Base-by-base conservation (phyloP, 2,797 vertebrate species). In the Diceros bicornis region DNA sequence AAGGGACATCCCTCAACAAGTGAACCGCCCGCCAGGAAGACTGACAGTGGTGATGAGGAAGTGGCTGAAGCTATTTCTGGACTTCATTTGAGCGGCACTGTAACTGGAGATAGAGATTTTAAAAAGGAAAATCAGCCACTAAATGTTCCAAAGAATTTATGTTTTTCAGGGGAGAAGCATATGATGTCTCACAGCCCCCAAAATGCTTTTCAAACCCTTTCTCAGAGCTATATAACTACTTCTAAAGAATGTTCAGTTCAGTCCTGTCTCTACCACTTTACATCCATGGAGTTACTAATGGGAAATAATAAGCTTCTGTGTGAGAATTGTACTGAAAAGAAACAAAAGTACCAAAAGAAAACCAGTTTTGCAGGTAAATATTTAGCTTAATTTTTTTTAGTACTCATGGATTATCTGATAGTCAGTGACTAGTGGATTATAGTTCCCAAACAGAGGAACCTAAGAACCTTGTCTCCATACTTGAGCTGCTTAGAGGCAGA, bases 221-320 rank as follows among this genome's bases (percentile, higher is more conserved):
- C 99, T 85, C 99, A 99, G 96, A 99, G 99, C 97, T 99, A 99
- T 96, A 98, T 98, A 47, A 99, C 99, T n/a, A 99, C 99, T 98
- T 99, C 99, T 61, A 99, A 99, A 98, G 99, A 99, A 97, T 99
- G 99, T 98, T 99, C 99, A 7, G 98, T 99, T 89, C 99, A 99
- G 99, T 99, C 99, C 97, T 99, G 99, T 98, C 99, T 99, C 90
- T 99, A 99, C 98, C 99, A 99, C 98, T 99, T 99, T 98, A 99
- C 99, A 44, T 99, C 99, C n/a, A 98, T 99, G 94, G 99, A 99
- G 79, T 99, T 99, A 71, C 99, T 99, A 29, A 99, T 99, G 99
- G 99, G 99, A 69, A 99, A 99, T 98, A 99, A 99, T 98, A 99
- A 99, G 98, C 99, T 99, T 94, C 99, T 99, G 14, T 99, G 99